Evolutionary conservation across 2,113 vertebrate genomes (phyloP).

Genomic region (Xyrauchen texanus): DNA sequence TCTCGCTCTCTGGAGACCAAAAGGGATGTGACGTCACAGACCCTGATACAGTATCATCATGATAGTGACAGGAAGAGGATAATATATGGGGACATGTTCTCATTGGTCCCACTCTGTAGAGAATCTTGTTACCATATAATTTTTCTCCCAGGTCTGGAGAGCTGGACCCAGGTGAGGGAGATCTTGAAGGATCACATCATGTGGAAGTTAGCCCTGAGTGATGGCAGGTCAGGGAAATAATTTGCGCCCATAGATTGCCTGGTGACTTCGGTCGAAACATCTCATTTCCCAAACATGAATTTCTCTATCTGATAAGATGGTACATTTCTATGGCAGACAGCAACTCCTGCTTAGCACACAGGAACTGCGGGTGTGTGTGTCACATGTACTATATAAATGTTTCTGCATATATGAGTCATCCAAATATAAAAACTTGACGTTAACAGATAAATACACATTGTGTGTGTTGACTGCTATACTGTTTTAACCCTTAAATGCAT

Average conservation of each 20-base stretch:
- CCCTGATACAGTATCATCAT: not conserved
- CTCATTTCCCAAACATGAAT: conserved; percentile 46
- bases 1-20: too few relatives aligned
- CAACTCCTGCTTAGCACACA: conserved; percentile 16
- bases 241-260: conserved; percentile 31
- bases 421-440: not conserved
- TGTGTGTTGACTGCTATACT: too few relatives aligned
- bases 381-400: conserved; percentile 7
- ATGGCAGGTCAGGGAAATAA: conserved; percentile 20
- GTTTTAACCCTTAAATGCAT: too few relatives aligned
- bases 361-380: not conserved
- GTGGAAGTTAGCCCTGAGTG: conserved; percentile 31
- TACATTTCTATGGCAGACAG: conserved; percentile 28
- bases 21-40: not conserved
- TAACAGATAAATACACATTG: not conserved
- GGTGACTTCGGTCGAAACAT: conserved; percentile 29
- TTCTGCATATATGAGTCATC: conserved; percentile 1
- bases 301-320: conserved; percentile 31
- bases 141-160: not conserved
- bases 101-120: not conserved
- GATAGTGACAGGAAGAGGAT: conserved; percentile 8
- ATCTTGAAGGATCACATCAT: conserved; percentile 28
- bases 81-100: not conserved
- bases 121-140: not conserved
- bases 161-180: not conserved